A percentile compares a stretch with the other conserved stretches of the same genome.
Conservation (phyloP, 2,888 invertebrate genomes). For the Stenodema calcarata region DNA sequence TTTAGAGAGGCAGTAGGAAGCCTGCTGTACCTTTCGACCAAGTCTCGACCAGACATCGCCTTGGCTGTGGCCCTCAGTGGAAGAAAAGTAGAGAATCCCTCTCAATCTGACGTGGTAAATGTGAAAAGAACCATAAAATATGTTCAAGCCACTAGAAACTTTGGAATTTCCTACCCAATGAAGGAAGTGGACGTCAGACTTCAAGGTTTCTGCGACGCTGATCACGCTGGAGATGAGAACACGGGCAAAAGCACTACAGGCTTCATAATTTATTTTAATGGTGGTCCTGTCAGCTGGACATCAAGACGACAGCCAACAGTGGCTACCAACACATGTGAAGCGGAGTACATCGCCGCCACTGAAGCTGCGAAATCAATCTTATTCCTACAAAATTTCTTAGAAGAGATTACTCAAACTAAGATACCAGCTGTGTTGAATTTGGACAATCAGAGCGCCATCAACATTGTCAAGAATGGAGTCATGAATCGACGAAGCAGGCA, state of each 20-base stretch:
- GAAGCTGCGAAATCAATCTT: constrained; percentile 54
- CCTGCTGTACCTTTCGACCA: constrained; percentile 51
- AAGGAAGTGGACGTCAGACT: constrained; percentile 6
- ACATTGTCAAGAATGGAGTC: constrained; percentile 50
- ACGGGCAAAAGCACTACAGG: constrained; percentile 19
- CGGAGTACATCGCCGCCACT: constrained; percentile 52
- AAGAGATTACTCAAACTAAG: constrained; percentile 46
- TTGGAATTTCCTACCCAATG: constrained; percentile 44
- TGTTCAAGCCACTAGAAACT: constrained; percentile 40
- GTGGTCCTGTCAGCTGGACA: constrained; percentile 57
- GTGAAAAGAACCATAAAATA: constrained; percentile 52
- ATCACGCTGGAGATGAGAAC: constrained; percentile 48
- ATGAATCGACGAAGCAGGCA: constrained; percentile 52
- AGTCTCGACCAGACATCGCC: constrained; percentile 51
- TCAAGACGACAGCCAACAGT: neutral
- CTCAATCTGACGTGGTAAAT: constrained; percentile 46
- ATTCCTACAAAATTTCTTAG: constrained; percentile 53
- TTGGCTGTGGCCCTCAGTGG: constrained; percentile 49
- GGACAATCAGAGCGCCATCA: constrained; percentile 55
- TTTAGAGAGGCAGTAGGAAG: constrained; percentile 55
- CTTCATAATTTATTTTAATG: constrained; percentile 17
- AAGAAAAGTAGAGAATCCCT: constrained; percentile 54
- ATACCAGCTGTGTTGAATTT: constrained; percentile 31
- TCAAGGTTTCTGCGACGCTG: constrained; percentile 50
- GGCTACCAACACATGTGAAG: neutral